These are phyloP conservation scores for Microlaimidae sp. DNA, from an alignment of 2,888 invertebrate species.

Conservation along the genomic window DNA sequence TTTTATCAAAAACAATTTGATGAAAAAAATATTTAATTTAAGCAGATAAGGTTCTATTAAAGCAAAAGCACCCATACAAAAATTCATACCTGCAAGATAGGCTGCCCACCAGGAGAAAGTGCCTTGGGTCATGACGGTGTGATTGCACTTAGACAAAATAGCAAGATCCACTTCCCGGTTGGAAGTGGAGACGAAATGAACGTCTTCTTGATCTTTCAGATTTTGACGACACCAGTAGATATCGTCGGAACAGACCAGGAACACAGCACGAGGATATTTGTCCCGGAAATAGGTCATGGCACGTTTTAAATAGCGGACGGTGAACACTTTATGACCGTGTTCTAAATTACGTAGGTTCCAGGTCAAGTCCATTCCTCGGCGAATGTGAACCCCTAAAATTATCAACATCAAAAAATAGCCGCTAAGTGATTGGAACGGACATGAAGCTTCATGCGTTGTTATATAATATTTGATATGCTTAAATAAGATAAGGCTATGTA, in stretches of 20 bases:
- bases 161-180: conserved; percentile 35
- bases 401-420: neutral
- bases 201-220: conserved; percentile 6
- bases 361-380: conserved; percentile 37
- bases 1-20: neutral
- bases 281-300: conserved; percentile 31
- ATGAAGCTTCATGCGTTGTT: too few species aligned
- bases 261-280: conserved; percentile 26
- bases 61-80: too few species aligned
- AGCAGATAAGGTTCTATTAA: too few species aligned
- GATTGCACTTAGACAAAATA: conserved; percentile 32
- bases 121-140: conserved; percentile 33
- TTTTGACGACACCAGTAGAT: conserved; percentile 27
- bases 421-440: neutral
- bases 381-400: conserved; percentile 35
- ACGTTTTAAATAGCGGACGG: conserved; percentile 30
- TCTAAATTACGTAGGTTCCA: conserved; percentile 25
- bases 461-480: too few species aligned
- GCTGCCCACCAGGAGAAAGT: conserved; percentile 40
- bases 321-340: conserved; percentile 35
- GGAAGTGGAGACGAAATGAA: conserved; percentile 16
- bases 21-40: too few species aligned
- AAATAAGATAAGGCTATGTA: too few species aligned
- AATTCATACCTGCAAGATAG: conserved; percentile 31
- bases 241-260: conserved; percentile 37